Conservation (phyloP, 2,797 vertebrate species). For the Smutsia temminckii region DNA sequence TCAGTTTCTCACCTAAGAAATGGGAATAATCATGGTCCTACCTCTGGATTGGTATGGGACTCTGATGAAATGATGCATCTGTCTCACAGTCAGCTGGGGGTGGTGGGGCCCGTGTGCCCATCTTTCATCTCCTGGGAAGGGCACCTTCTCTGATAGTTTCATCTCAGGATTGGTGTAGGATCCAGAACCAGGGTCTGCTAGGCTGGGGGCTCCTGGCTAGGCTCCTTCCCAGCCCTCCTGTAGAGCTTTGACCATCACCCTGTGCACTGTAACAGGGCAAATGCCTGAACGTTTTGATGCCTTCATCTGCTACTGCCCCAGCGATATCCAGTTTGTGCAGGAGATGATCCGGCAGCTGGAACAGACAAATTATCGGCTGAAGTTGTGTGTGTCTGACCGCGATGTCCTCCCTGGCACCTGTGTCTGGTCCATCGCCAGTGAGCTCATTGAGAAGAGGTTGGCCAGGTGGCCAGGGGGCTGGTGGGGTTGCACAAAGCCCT, state of each 20-base stretch:
- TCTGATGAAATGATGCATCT: background rate
- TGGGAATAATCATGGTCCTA: background rate
- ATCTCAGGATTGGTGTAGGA: background rate
- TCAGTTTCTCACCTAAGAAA: conserved; percentile 9
- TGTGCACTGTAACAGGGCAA: conserved; percentile 80
- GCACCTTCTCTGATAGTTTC: background rate
- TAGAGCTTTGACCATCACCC: background rate
- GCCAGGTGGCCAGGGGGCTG: fast-evolving
- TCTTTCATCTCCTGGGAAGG: background rate
- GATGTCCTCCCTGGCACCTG: conserved; percentile 96
- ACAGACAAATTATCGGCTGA: conserved; percentile 91
- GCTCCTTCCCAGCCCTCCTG: background rate
- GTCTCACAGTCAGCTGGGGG: background rate
- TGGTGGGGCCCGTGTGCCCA: too few relatives aligned
- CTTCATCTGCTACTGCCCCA: conserved; percentile 98
- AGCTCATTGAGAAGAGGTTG: conserved; percentile 96
- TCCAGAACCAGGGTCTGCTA: background rate
- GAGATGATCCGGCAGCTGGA: conserved; percentile 97
- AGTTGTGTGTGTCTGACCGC: conserved; percentile 96
- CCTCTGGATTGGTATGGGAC: background rate
- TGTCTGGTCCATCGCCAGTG: conserved; percentile 96
- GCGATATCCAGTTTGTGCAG: conserved; percentile 93
- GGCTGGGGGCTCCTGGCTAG: background rate
- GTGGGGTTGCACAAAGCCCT: background rate
- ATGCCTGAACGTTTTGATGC: conserved; percentile 94